Conservation (phyloP, 1,140 invertebrate genomes). For the Achroia grisella region DNA sequence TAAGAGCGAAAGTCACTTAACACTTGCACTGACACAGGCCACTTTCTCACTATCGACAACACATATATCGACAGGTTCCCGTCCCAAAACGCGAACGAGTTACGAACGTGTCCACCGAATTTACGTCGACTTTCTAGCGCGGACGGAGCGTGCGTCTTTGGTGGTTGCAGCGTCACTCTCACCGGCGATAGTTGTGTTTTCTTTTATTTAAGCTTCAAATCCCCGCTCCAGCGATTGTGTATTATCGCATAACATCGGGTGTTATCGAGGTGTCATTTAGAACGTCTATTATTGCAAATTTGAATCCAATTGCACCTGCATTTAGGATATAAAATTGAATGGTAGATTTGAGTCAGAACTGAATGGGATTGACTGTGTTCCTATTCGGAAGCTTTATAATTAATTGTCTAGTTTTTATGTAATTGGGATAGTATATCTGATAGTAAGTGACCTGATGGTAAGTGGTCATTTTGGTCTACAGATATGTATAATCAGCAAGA, state of each 20-base stretch:
- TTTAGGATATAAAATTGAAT: neutral
- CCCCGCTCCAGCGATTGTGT: slow-evolving; percentile 52
- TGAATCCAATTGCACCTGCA: neutral
- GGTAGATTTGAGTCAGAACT: neutral
- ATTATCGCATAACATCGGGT: slow-evolving; percentile 50
- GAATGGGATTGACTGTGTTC: neutral
- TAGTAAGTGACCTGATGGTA: too few relatives aligned
- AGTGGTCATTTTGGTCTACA: too few relatives aligned
- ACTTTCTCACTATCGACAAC: slow-evolving; percentile 11
- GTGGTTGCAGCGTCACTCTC: slow-evolving; percentile 51
- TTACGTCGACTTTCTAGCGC: slow-evolving; percentile 38
- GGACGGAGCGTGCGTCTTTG: slow-evolving; percentile 28
- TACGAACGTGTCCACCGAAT: neutral
- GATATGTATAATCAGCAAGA: too few relatives aligned
- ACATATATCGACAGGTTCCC: slow-evolving; percentile 1
- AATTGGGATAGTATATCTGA: too few relatives aligned
- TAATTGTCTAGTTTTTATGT: too few relatives aligned
- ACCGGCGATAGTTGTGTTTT: slow-evolving; percentile 43
- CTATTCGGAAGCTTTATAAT: too few relatives aligned
- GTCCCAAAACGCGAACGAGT: neutral
- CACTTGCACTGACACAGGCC: slow-evolving; percentile 21
- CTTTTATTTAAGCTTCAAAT: slow-evolving; percentile 59
- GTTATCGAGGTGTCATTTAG: slow-evolving; percentile 46
- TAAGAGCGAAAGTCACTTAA: slow-evolving; percentile 60
- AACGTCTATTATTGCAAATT: slow-evolving; percentile 18